Base-by-base conservation (phyloP, 2,113 vertebrate genomes). In the Chrysochloris asiatica region DNA sequence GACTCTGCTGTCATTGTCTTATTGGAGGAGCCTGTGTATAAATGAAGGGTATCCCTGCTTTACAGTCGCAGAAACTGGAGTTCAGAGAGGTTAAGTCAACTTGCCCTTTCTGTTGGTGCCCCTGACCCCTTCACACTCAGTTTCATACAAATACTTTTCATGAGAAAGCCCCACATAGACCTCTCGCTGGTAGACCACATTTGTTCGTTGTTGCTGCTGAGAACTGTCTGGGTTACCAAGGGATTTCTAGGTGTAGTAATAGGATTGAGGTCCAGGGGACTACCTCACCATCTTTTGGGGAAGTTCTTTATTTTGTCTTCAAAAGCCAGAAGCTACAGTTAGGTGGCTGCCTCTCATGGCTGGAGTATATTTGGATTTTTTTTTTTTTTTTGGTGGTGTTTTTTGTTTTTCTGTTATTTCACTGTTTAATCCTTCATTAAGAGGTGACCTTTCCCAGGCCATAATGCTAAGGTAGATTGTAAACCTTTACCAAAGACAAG, bases 161-260 rank as follows among this genome's bases (percentile, higher is more conserved):
- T 90, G 56, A 90, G 72, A 33, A 10, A 59, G 45, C 50, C 54
- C 75, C 85, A 82, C 17, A n/a, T 77, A 47, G 30, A 54, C 78
- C 48, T 48, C 47, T 91, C 47, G 48, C 41, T 86, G 28, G 86
- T 82, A 63, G 43, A 56, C 48, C 48, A 82, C 19, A 69, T 69
- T 92, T 94, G 30, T 85, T 72, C 47, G n/a, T 87, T 76, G 33
- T 71, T 71, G 47, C 30, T 73, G 73, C 78, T 95, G 75, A 84
- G 89, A 86, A 84, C 47, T 89, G 47, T 86, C 56, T 78, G 83
- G 71, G 41, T 76, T 81, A 91, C 45, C 77, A 69, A 91, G 81
- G 72, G 75, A 82, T 95, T 94, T 95, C 48, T 69, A 87, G 86
- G 43, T 69, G 17, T 63, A 30, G 78, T 88, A 73, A 71, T 79